Evolutionary conservation across 2,113 vertebrate species (phyloP).

Genomic region (Syngnathus floridae): DNA sequence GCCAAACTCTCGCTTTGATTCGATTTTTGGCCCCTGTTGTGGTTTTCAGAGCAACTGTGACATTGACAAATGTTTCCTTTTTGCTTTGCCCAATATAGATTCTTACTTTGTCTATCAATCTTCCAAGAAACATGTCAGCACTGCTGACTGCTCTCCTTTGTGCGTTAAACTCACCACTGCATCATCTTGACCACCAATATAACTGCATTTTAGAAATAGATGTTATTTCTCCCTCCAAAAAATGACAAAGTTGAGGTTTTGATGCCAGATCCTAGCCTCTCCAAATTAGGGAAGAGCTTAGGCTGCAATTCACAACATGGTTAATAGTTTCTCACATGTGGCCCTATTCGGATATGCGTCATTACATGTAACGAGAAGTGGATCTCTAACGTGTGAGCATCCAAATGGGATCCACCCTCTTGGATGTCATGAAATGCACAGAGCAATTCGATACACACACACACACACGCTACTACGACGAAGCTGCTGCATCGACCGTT

Average conservation of each 20-base stretch:
- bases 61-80: slow-evolving; percentile 33
- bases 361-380: background rate
- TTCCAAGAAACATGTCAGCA: background rate
- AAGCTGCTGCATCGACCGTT: background rate
- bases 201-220: background rate
- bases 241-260: background rate
- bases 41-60: slow-evolving; percentile 17
- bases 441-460: background rate
- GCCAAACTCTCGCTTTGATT: slow-evolving; percentile 3
- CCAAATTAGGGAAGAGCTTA: background rate
- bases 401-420: background rate
- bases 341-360: background rate
- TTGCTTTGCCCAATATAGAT: slow-evolving; percentile 19
- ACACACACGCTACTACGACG: background rate
- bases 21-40: slow-evolving; percentile 14
- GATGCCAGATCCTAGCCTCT: background rate
- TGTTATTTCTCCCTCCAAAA: background rate
- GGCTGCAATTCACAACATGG: background rate
- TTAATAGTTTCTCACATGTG: background rate
- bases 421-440: background rate
- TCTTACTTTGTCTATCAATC: background rate
- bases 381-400: background rate
- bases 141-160: background rate
- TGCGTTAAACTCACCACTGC: background rate
- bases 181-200: background rate